These are phyloP conservation scores for Tribolium madens DNA, from an alignment of 1,140 invertebrate species.

Conservation along the genomic window DNA sequence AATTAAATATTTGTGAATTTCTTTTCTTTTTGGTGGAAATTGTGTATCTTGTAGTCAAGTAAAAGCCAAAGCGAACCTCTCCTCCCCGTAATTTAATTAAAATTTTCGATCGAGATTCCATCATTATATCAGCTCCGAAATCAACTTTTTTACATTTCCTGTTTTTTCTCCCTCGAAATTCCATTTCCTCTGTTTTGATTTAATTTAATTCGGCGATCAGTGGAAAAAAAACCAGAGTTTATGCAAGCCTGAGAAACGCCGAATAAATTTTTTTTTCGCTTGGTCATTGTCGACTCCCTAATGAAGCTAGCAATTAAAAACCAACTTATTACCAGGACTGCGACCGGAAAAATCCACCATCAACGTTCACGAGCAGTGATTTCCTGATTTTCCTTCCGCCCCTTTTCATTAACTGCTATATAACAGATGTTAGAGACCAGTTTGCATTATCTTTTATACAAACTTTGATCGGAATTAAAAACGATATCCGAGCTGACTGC, in stretches of 20 bases:
- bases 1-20: too few species aligned
- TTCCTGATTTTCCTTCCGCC: slow-evolving; percentile 31
- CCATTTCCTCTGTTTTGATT: too few species aligned
- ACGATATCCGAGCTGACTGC: not conserved
- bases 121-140: not conserved
- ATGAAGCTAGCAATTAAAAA: slow-evolving; percentile 43
- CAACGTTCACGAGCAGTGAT: slow-evolving; percentile 1
- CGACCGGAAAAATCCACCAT: slow-evolving; percentile 7
- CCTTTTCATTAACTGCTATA: slow-evolving; percentile 32
- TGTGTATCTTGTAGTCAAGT: too few species aligned
- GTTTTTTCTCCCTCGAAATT: not conserved
- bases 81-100: not conserved
- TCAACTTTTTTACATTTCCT: not conserved
- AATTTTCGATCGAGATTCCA: not conserved
- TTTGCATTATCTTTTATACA: slow-evolving; percentile 23
- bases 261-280: too few species aligned
- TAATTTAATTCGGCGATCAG: too few species aligned
- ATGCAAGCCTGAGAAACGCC: too few species aligned
- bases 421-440: slow-evolving; percentile 12
- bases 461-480: slow-evolving; percentile 22
- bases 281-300: too few species aligned
- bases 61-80: too few species aligned
- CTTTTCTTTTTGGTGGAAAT: too few species aligned
- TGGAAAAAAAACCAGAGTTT: too few species aligned
- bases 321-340: slow-evolving; percentile 16